phyloP scores from a whole-genome alignment of 2,888 invertebrate genomes.

The Mechanitis mazaeus region DNA sequence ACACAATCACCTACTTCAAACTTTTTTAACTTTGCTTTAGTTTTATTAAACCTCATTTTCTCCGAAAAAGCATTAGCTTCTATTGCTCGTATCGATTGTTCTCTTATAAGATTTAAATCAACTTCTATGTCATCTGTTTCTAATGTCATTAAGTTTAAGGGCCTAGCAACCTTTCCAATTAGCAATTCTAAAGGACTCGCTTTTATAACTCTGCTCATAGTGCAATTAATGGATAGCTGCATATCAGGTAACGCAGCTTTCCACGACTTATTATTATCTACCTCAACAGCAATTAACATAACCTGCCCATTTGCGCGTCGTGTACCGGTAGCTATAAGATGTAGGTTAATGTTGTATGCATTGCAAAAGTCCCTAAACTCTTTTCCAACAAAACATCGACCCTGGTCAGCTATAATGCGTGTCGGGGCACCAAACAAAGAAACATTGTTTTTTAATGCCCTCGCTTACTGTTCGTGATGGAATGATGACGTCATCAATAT shows the following conservation, averaged over 20 bases:
- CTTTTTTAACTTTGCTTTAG: conserved; percentile 13
- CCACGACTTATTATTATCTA: conserved; percentile 28
- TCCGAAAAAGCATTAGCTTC: conserved; percentile 3
- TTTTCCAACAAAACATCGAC: conserved; percentile 27
- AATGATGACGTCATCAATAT: conserved; percentile 18
- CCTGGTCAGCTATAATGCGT: conserved; percentile 25
- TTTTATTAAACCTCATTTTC: conserved; percentile 13
- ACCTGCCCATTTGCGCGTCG: conserved; percentile 36
- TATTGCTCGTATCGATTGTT: conserved; percentile 5
- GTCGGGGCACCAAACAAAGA: conserved; percentile 15
- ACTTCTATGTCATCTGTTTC: conserved; percentile 18
- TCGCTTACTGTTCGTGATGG: neutral
- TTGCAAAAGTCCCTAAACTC: conserved; percentile 26
- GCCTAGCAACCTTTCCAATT: conserved; percentile 20
- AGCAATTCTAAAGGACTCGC: conserved; percentile 34
- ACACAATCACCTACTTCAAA: conserved; percentile 14
- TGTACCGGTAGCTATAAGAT: conserved; percentile 23
- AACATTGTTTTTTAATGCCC: neutral
- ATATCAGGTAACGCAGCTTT: conserved; percentile 34
- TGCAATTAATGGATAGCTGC: conserved; percentile 35
- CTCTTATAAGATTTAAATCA: conserved; percentile 15
- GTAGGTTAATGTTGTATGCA: conserved; percentile 18
- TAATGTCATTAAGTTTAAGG: neutral
- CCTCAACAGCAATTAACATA: conserved; percentile 35
- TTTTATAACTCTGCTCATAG: too few relatives aligned